Evolutionary conservation across 2,797 vertebrate species (phyloP).

Genomic region (Mormyrops boulengeri): DNA sequence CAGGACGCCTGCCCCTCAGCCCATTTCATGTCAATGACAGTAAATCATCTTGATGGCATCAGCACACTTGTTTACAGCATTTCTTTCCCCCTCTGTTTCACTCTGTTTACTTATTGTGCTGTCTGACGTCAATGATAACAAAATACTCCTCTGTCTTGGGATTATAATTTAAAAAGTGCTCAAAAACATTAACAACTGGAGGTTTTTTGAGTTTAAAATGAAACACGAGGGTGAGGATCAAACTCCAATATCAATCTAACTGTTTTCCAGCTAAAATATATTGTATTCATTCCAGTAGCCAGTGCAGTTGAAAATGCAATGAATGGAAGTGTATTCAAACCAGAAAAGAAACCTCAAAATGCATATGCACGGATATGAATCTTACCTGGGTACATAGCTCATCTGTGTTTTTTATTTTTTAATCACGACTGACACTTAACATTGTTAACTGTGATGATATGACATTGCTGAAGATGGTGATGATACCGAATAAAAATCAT

Average conservation of each 20-base stretch:
- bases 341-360: background rate
- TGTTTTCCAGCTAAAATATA: background rate
- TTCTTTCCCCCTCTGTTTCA: conserved; percentile 41
- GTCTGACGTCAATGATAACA: conserved; percentile 55
- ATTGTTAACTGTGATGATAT: background rate
- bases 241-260: background rate
- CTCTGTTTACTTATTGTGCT: conserved; percentile 59
- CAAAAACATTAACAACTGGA: background rate
- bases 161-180: conserved; percentile 11
- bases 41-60: conserved; percentile 44
- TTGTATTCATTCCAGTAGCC: background rate
- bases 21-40: conserved; percentile 35
- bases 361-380: background rate
- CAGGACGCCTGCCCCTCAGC: background rate
- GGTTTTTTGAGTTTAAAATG: background rate
- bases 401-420: background rate
- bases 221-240: background rate
- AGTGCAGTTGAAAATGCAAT: background rate
- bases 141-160: conserved; percentile 42
- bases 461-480: background rate
- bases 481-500: background rate
- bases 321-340: background rate
- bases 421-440: background rate
- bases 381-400: background rate
- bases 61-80: conserved; percentile 55